Evolutionary conservation across 2,113 vertebrate genomes (phyloP), one percentile per base, ranked within the genome.

Genomic region (Nibea albiflora): DNA sequence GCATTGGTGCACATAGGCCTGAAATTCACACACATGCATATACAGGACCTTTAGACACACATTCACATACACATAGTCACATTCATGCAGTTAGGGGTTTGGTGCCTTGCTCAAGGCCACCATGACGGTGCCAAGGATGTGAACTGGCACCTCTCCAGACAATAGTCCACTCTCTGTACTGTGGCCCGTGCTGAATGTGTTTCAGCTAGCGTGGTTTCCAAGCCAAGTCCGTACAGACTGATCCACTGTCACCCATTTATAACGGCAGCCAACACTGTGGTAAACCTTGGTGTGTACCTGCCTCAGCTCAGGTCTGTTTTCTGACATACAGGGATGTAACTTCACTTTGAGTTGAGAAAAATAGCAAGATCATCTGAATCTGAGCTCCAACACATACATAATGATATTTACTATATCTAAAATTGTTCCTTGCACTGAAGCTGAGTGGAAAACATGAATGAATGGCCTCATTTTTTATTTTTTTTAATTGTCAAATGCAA

Each of bases 401-500:
- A 24, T 20, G n/a, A 31, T 24, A 20, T 16, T 71, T 17, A 42
- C 39, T 31, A 5, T 14, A 63, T 63, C 15, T 39, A 8, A 64
- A 39, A 39, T 9, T 9, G 11, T 63, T 65, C 4, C 47, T 16
- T 26, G 22, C n/a, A 62, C 47, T 39, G 5, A 54, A 57, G 39
- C 17, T 39, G 5, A 60, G 46, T 66, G 26, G 31, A 4, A 50
- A 79, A 72, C 11, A 3, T 4, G 4, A 78, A 70, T 62, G 8
- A 69, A 39, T 24, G 10, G 61, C 53, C 65, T 53, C 15, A 61
- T 61, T 64, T 80, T 35, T 35, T 7, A n/a, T 35, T 35, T 5
- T 31, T 83, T 75, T 26, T 54, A 31, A 8, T 14, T 58, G 42
- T 81, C 53, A 78, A 61, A 72, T 26, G 56, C 62, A 39, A 77